A percentile compares a stretch with the other conserved stretches of the same genome.
phyloP scores from a whole-genome alignment of 2,888 invertebrate genomes.

The Agonum fuliginosum region DNA sequence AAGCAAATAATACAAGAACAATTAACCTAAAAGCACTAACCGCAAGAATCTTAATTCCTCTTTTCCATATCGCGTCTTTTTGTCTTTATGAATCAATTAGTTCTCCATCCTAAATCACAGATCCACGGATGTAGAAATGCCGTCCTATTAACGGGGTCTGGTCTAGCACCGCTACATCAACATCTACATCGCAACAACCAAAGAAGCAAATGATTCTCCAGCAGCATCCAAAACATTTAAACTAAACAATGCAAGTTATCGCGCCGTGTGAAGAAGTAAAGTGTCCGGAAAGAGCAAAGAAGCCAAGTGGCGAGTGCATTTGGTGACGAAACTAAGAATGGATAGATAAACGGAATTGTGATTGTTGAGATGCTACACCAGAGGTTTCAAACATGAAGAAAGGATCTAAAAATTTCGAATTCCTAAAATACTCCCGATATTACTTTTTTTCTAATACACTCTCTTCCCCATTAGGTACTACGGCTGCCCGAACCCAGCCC shows the following conservation, averaged over 20 bases:
- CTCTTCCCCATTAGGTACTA: no score
- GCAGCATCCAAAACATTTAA: background rate
- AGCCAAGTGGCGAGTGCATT: slow-evolving; percentile 1
- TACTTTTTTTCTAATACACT: no score
- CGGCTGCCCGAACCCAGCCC: no score
- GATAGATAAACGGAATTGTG: slow-evolving; percentile 1
- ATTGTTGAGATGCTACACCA: background rate
- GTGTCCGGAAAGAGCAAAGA: slow-evolving; percentile 33
- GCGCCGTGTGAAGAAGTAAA: slow-evolving; percentile 13
- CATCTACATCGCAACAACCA: background rate
- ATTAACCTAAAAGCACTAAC: background rate
- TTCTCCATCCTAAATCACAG: slow-evolving; percentile 14
- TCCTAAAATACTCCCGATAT: no score
- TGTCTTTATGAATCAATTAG: slow-evolving; percentile 56
- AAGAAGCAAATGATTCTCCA: background rate
- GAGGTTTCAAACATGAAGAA: background rate
- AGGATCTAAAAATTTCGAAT: no score
- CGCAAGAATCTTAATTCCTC: background rate
- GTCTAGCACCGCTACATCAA: background rate
- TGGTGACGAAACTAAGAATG: background rate
- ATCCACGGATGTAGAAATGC: slow-evolving; percentile 54
- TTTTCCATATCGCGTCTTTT: slow-evolving; percentile 21
- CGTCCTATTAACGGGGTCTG: slow-evolving; percentile 45
- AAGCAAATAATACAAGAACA: no score
- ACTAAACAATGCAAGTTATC: slow-evolving; percentile 53